phyloP scores from a whole-genome alignment of 2,797 vertebrate genomes.

The Percopsis omiscomaycus region DNA sequence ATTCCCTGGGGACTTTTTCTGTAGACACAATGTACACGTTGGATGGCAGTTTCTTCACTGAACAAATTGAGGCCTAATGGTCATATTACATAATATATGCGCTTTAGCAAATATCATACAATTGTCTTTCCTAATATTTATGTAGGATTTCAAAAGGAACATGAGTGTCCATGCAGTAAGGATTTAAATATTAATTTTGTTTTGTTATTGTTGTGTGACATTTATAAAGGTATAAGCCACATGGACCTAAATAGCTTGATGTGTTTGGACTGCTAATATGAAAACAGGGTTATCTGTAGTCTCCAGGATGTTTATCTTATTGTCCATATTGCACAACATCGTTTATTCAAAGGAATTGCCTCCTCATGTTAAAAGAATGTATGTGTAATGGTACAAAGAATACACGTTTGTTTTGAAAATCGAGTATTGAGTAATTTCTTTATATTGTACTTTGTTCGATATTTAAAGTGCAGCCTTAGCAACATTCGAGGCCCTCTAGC shows the following conservation, averaged over 20 bases:
- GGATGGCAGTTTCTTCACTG: too few species aligned
- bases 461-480: background rate
- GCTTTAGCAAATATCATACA: too few species aligned
- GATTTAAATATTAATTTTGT: too few species aligned
- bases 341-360: background rate
- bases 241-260: background rate
- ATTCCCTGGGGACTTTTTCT: too few species aligned
- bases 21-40: too few species aligned
- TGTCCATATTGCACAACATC: background rate
- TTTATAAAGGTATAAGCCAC: too few species aligned
- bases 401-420: background rate
- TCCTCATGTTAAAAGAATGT: background rate
- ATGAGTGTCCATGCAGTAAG: too few species aligned
- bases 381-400: background rate
- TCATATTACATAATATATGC: too few species aligned
- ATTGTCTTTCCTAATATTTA: too few species aligned
- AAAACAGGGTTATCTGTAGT: background rate
- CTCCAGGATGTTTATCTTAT: background rate
- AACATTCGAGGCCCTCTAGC: background rate
- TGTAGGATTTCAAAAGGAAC: too few species aligned
- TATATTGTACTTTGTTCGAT: background rate
- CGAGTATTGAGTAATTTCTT: background rate
- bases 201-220: too few species aligned
- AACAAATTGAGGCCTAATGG: too few species aligned
- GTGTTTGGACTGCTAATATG: background rate